Evolutionary conservation across 2,113 vertebrate species (phyloP), one percentile per base, ranked within the genome.

Genomic region (Brachypteracias leptosomus): DNA sequence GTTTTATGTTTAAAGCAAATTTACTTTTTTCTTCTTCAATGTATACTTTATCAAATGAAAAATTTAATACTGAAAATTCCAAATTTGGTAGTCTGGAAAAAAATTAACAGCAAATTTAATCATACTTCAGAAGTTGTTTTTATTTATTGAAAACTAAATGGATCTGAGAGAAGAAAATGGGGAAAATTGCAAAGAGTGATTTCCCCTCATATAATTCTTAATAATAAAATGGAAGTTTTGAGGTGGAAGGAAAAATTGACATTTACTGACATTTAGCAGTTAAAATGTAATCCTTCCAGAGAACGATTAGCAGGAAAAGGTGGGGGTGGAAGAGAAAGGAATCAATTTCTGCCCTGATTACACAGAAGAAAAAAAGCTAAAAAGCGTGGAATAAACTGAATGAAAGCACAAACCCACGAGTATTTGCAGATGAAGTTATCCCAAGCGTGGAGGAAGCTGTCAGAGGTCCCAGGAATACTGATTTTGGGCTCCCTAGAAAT

Each of bases 211-310:
- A 59, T 24, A 52, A 71, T 77, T 91, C 89, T 93, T 67, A 91
- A 85, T 78, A 87, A 91, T 71, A 91, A 80, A 90, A 57, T n/a
- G 38, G 11, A 95, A 81, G 65, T 81, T 90, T 87, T 78, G 44
- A 18, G 49, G 65, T 94, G 22, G 91, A 95, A 88, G 67, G 47
- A 36, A 83, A 95, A 92, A 82, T 49, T 91, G 84, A 92, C 95
- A 95, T 97, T 97, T 95, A 90, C 91, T 96, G 91, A 95, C 93
- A 92, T 95, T 95, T 84, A 85, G 75, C 52, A 91, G 91, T 91
- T 90, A 92, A 86, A 94, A 94, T 40, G 57, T 58, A 96, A 95
- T 95, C 74, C 81, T 95, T 94, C 89, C 86, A 93, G 70, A 86
- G 62, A 83, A 92, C 63, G 85, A 92, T 71, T 40, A 89, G 49